Evolutionary conservation across 92 coral and sea anemone genomes (phyloP).

Genomic region (Porites divaricata): DNA sequence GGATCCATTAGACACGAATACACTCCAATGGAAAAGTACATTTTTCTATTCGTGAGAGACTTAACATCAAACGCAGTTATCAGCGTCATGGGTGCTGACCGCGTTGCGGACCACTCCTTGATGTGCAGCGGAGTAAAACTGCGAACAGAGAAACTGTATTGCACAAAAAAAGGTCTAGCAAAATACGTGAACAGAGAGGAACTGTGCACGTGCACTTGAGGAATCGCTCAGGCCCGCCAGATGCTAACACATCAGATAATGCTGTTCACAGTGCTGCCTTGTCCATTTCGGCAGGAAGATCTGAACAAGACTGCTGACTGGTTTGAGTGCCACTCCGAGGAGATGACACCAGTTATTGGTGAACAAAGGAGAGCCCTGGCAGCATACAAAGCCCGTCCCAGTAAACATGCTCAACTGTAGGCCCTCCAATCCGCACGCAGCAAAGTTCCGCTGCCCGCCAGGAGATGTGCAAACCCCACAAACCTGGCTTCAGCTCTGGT

Average conservation of each 20-base stretch:
- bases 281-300: slow-evolving; percentile 20
- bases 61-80: slow-evolving; percentile 33
- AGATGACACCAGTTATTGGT: background rate
- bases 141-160: slow-evolving; percentile 33
- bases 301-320: no score
- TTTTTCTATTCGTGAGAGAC: no score
- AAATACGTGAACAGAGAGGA: no score
- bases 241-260: slow-evolving; percentile 7
- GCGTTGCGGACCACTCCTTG: slow-evolving; percentile 66
- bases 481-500: background rate
- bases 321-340: background rate
- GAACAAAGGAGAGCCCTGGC: background rate
- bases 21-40: no score
- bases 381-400: slow-evolving; percentile 16
- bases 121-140: slow-evolving; percentile 55
- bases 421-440: no score
- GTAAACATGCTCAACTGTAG: background rate
- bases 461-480: no score
- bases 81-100: slow-evolving; percentile 55
- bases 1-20: no score
- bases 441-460: no score
- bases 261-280: slow-evolving; percentile 14
- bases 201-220: background rate
- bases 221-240: background rate
- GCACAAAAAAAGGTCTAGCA: slow-evolving; percentile 11